Conservation (phyloP, 1,140 invertebrate genomes). For the Rhagoletis pomonella region DNA sequence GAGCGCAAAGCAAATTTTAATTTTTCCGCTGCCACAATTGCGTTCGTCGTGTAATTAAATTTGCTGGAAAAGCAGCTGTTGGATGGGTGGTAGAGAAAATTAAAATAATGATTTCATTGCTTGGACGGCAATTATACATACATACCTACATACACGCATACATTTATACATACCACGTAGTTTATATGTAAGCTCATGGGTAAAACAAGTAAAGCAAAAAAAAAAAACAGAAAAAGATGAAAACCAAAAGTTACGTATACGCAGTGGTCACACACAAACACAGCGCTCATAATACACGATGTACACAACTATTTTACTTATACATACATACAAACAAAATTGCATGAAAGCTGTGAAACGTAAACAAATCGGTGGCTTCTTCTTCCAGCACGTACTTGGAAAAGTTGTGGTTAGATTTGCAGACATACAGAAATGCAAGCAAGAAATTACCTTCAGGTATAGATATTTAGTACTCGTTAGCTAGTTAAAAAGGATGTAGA, state of each 20-base stretch:
- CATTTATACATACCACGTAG: neutral
- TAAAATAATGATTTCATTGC: neutral
- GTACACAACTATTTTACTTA: neutral
- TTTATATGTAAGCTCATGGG: neutral
- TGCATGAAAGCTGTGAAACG: neutral
- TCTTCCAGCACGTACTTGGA: constrained; percentile 18
- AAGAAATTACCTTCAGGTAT: neutral
- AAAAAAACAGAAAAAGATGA: no score
- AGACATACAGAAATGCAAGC: constrained; percentile 5
- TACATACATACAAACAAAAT: neutral
- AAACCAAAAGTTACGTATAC: neutral
- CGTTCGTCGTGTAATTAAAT: constrained; percentile 17
- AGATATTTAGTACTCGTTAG: neutral
- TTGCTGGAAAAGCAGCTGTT: constrained; percentile 20
- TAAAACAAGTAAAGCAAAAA: no score
- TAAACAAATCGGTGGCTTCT: constrained; percentile 7
- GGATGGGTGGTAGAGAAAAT: constrained; percentile 11
- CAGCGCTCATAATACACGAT: neutral
- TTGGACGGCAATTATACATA: no score
- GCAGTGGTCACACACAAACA: neutral
- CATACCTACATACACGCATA: neutral
- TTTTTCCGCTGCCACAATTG: constrained; percentile 19
- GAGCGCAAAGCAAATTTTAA: constrained; percentile 6
- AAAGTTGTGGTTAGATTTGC: constrained; percentile 18
- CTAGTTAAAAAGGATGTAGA: neutral